These are phyloP conservation scores for Xylota sylvarum DNA, from an alignment of 2,888 invertebrate species.

Conservation along the genomic window DNA sequence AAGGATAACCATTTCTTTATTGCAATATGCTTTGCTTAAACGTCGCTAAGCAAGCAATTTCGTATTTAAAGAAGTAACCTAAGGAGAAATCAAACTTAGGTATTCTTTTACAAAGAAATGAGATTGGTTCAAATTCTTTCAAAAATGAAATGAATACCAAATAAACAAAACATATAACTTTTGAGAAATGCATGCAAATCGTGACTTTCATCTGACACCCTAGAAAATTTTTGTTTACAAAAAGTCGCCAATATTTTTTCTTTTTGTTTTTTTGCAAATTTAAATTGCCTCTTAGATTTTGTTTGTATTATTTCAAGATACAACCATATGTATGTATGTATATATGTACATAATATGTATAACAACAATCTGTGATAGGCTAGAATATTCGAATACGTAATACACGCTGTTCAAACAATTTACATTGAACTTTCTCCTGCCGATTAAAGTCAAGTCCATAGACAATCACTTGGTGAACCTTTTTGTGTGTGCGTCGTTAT, in stretches of 20 bases:
- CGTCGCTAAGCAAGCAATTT: no score
- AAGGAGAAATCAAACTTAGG: no score
- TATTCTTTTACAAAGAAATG: no score
- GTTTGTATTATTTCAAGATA: conserved; percentile 8
- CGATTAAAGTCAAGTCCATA: conserved; percentile 42
- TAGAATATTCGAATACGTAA: conserved; percentile 13
- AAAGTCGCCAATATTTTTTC: conserved; percentile 16
- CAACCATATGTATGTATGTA: neutral
- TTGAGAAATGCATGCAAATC: conserved; percentile 4
- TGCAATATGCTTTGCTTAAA: no score
- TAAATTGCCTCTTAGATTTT: neutral
- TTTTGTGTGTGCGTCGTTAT: neutral
- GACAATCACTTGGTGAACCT: conserved; percentile 17
- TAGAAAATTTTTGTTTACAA: conserved; percentile 13
- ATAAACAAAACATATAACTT: neutral
- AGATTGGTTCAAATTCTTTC: no score
- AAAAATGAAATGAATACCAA: neutral
- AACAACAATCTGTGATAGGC: neutral
- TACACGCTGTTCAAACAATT: conserved; percentile 17
- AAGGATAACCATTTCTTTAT: no score
- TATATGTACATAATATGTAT: no score
- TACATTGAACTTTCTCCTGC: conserved; percentile 52
- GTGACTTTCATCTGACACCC: conserved; percentile 16
- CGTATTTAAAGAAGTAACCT: no score
- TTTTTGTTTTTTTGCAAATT: neutral